phyloP scores from a whole-genome alignment of 2,113 vertebrate species.

The Leptosomus discolor region DNA sequence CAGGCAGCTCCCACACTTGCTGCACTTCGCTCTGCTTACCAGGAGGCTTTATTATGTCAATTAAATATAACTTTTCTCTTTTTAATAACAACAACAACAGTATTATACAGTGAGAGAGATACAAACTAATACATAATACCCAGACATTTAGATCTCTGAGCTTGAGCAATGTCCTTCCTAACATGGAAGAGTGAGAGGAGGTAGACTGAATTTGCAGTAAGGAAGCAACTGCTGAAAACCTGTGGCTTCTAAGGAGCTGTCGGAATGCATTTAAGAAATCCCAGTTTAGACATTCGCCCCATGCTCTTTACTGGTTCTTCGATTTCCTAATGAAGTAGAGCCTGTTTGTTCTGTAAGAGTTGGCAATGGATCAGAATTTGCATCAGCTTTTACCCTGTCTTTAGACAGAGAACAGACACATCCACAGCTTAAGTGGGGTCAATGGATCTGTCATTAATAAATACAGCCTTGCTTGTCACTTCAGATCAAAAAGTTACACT shows the following conservation, averaged over 20 bases:
- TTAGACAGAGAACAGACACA: not conserved
- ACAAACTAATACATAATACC: not conserved
- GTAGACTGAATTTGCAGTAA: not conserved
- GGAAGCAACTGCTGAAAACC: not conserved
- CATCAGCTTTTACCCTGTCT: not conserved
- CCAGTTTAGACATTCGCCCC: not conserved
- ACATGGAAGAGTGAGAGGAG: not conserved
- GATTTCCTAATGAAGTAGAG: not conserved
- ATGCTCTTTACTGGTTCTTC: not conserved
- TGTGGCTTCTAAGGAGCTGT: not conserved
- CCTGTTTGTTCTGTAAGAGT: not conserved
- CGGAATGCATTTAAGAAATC: not conserved
- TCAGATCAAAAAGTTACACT: not conserved
- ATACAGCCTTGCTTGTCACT: not conserved
- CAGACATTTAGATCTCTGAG: not conserved
- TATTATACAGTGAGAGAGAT: not conserved
- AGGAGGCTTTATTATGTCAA: not conserved
- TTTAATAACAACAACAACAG: not conserved
- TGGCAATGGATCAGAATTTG: not conserved
- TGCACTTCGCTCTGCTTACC: not conserved
- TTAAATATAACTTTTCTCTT: not conserved
- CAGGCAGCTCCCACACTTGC: not conserved
- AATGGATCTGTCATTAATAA: not conserved
- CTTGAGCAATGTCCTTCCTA: not conserved
- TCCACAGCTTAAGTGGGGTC: not conserved